Percentiles rank a stretch among this genome's conserved stretches.
Evolutionary conservation across 2,113 vertebrate genomes (phyloP).

Genomic region (Leptosomus discolor): DNA sequence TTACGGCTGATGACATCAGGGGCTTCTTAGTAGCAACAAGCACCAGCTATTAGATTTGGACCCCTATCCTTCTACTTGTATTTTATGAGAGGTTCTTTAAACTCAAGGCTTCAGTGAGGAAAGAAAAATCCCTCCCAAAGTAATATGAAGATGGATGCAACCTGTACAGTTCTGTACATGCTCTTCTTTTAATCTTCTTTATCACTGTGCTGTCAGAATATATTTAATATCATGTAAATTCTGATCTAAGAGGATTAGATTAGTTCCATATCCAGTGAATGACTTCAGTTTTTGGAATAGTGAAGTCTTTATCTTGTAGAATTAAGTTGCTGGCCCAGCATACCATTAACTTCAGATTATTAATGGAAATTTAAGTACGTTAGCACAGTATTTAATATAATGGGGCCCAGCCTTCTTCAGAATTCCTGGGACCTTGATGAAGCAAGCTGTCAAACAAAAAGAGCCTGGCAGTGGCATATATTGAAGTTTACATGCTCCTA

Average conservation of each 20-base stretch:
- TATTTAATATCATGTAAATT: conserved; percentile 9
- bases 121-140: neutral
- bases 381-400: neutral
- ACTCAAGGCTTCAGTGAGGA: neutral
- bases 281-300: neutral
- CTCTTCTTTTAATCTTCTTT: neutral
- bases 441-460: neutral
- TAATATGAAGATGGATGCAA: neutral
- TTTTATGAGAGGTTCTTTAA: neutral
- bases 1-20: neutral
- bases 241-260: neutral
- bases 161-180: neutral
- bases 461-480: neutral
- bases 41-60: neutral
- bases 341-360: neutral
- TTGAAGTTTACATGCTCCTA: neutral
- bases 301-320: neutral
- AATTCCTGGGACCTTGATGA: neutral
- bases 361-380: neutral
- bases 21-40: neutral
- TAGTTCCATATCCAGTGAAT: neutral
- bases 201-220: neutral
- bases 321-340: conserved; percentile 11
- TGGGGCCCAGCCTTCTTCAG: neutral
- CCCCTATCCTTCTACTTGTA: neutral